Conservation (phyloP, 2,888 invertebrate genomes). For the Yponomeuta sedellus region DNA sequence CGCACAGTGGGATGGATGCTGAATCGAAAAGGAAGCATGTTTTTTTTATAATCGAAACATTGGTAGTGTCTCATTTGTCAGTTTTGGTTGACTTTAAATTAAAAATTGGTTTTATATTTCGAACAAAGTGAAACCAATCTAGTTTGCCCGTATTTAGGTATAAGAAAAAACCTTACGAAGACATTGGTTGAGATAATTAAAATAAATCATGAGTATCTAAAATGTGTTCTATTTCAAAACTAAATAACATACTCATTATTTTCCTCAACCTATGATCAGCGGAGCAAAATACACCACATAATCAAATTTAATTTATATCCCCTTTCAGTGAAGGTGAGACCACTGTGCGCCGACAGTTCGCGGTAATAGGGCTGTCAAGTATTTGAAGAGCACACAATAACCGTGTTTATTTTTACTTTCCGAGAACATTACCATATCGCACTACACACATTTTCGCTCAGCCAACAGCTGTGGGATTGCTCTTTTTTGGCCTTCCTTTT, state of each 20-base stretch:
- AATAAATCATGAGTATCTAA: too few species aligned
- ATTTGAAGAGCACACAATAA: constrained; percentile 48
- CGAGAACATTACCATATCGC: constrained; percentile 34
- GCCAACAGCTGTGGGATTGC: constrained; percentile 5
- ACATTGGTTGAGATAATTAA: too few species aligned
- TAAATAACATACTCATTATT: not conserved
- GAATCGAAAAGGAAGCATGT: not conserved
- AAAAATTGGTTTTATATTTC: too few species aligned
- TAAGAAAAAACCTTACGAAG: too few species aligned
- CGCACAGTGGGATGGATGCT: constrained; percentile 13
- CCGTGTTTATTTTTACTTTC: constrained; percentile 51
- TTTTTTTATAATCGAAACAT: too few species aligned
- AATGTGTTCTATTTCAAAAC: too few species aligned
- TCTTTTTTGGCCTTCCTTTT: not conserved
- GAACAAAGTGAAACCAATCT: too few species aligned
- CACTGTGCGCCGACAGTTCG: constrained; percentile 51
- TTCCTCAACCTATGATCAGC: not conserved
- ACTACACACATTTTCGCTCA: constrained; percentile 44
- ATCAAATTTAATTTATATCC: constrained; percentile 12
- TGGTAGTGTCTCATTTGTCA: too few species aligned
- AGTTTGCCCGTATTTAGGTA: too few species aligned
- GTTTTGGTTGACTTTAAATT: too few species aligned
- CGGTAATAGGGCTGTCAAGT: constrained; percentile 63
- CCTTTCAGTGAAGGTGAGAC: constrained; percentile 8
- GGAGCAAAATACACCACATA: not conserved